A percentile compares a stretch with the other conserved stretches of the same genome.
These are phyloP conservation scores for Petrocephalus microphthalmus DNA, from an alignment of 2,113 vertebrate species.

Conservation along the genomic window DNA sequence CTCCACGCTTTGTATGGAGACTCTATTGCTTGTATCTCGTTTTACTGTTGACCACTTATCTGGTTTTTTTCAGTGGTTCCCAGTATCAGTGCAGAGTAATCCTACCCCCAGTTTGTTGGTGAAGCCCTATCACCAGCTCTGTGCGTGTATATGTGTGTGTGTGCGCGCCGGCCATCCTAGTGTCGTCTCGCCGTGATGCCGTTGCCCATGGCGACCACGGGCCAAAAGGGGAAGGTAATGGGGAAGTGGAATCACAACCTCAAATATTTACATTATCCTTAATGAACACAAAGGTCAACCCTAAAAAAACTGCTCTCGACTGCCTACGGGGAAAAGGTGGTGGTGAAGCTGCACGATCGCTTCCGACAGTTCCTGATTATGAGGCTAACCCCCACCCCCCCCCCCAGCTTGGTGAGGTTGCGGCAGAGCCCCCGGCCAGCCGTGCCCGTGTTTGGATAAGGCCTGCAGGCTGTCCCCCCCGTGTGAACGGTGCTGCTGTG, in stretches of 20 bases:
- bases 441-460: not conserved
- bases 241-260: not conserved
- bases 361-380: not conserved
- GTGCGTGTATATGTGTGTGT: not conserved
- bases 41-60: too few species aligned
- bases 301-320: not conserved
- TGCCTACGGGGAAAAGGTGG: not conserved
- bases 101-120: not conserved
- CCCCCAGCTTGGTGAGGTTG: not conserved
- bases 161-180: not conserved
- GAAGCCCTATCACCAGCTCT: not conserved
- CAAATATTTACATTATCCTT: not conserved
- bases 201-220: not conserved
- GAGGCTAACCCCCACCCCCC: not conserved
- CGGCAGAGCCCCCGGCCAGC: not conserved
- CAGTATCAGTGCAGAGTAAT: not conserved
- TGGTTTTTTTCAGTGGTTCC: not conserved
- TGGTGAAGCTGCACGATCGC: not conserved
- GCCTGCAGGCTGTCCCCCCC: not conserved
- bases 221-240: not conserved
- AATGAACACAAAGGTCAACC: not conserved
- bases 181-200: not conserved
- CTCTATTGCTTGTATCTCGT: too few species aligned
- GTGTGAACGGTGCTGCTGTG: constrained; percentile 1
- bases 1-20: too few species aligned